Conservation (phyloP, 2,113 vertebrate species). For the Electrona antarctica region DNA sequence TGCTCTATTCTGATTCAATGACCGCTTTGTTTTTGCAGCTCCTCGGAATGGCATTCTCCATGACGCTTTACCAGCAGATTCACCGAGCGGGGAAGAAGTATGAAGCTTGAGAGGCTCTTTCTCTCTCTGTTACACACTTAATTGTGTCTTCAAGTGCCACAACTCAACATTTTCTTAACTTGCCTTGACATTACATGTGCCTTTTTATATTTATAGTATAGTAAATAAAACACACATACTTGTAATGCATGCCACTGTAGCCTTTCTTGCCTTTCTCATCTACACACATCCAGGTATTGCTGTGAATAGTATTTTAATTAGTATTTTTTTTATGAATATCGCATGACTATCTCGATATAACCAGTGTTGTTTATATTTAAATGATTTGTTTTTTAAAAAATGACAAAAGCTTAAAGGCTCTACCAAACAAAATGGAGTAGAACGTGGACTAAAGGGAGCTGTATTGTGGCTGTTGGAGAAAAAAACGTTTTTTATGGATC, state of each 20-base stretch:
- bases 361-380: constrained; percentile 27
- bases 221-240: constrained; percentile 8
- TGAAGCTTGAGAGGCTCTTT: constrained; percentile 80
- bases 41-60: constrained; percentile 98
- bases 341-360: background rate
- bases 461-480: background rate
- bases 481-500: constrained; percentile 24
- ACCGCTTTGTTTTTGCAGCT: constrained; percentile 81
- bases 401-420: background rate
- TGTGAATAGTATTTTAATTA: constrained; percentile 37
- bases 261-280: constrained; percentile 3
- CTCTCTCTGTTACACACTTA: background rate
- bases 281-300: constrained; percentile 34
- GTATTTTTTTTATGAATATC: constrained; percentile 6
- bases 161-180: background rate
- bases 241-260: constrained; percentile 17
- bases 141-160: background rate
- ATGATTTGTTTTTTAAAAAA: constrained; percentile 10
- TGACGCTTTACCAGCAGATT: constrained; percentile 98
- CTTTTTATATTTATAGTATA: constrained; percentile 20
- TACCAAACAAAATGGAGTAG: background rate
- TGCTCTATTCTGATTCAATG: background rate
- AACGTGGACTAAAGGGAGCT: background rate
- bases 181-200: background rate
- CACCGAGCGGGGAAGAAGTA: constrained; percentile 96